Base-by-base conservation (phyloP, 92 coral and sea anemone genomes). In the Zoanthus sociatus region DNA sequence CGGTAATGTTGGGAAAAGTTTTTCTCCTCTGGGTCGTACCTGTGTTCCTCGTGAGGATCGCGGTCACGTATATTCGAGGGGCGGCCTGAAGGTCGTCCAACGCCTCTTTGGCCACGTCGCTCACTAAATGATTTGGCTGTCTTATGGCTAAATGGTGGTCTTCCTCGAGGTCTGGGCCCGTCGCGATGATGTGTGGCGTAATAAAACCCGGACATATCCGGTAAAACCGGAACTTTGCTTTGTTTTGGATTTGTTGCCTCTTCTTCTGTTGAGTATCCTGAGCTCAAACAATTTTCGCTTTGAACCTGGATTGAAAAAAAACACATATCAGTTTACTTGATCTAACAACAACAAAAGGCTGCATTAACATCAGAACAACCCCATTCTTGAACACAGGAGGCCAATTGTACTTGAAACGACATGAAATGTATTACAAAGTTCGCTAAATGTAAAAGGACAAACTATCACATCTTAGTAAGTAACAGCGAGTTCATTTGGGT, bases 131-230 rank as follows among this genome's bases (percentile, higher is more conserved):
- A 75, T 70, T 94, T 94, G 26, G 75, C 85, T 16, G 90, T 70
- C 77, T 91, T 91, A 83, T 95, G 98, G 74, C 91, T 88, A 61
- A 95, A 93, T 60, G 98, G 87, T 16, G 98, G 96, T 60, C 94
- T 87, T 82, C 94, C 98, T 79, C 98, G 90, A 47, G 94, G 89
- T 76, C 91, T 92, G 31, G 90, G 90, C 60, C 96, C 98, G 73
- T 95, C 98, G 47, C 95, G 89, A 78, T 93, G 95, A 66, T 94
- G 98, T 84, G 95, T 84, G 71, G 98, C 73, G 84, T 90, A 95
- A 89, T 84, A 95, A 83, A 88, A 93, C 71, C 96, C 91, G 60
- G 98, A 95, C 98, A 95, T 95, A 44, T 74, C 91, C 69, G 87
- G 94, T 75, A 81, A 70, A 55, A 88, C 71, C 48, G 86, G 78